phyloP scores from a whole-genome alignment of 2,888 invertebrate species.

The Meiosimyza platycephala region DNA sequence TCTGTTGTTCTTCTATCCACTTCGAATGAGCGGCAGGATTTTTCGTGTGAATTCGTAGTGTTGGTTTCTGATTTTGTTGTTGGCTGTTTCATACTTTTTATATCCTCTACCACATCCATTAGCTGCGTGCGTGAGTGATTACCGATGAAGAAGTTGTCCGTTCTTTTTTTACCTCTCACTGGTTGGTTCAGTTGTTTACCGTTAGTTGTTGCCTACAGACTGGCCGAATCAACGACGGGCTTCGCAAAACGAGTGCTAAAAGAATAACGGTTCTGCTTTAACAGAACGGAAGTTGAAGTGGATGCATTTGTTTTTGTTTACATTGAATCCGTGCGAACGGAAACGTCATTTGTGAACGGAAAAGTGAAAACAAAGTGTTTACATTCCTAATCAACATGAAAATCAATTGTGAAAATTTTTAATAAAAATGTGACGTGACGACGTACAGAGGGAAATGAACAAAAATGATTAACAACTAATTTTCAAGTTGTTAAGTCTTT shows the following conservation, averaged over 20 bases:
- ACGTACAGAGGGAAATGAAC: slow-evolving; percentile 27
- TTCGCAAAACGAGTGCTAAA: not conserved
- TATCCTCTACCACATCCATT: slow-evolving; percentile 34
- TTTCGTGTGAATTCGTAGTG: slow-evolving; percentile 10
- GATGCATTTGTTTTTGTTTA: slow-evolving; percentile 17
- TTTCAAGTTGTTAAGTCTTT: too few species aligned
- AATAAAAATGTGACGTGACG: slow-evolving; percentile 25
- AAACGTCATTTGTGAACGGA: slow-evolving; percentile 25
- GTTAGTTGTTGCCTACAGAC: slow-evolving; percentile 52
- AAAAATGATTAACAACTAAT: slow-evolving; percentile 2
- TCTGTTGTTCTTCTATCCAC: not conserved
- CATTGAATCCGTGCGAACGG: slow-evolving; percentile 22
- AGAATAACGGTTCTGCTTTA: slow-evolving; percentile 3
- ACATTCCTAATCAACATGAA: slow-evolving; percentile 16
- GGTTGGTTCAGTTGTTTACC: slow-evolving; percentile 52
- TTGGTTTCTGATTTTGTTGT: slow-evolving; percentile 37
- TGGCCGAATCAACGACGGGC: slow-evolving; percentile 26
- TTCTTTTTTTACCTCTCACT: slow-evolving; percentile 22
- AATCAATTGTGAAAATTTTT: slow-evolving; percentile 16
- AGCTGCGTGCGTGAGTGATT: slow-evolving; percentile 38
- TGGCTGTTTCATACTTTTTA: slow-evolving; percentile 25
- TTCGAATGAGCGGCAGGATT: not conserved
- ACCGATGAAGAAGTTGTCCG: slow-evolving; percentile 33
- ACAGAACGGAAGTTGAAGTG: slow-evolving; percentile 20
- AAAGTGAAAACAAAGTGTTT: slow-evolving; percentile 25